Evolutionary conservation across 2,797 vertebrate species (phyloP), one percentile per base, ranked within the genome.

Genomic region (Falco rusticolus): DNA sequence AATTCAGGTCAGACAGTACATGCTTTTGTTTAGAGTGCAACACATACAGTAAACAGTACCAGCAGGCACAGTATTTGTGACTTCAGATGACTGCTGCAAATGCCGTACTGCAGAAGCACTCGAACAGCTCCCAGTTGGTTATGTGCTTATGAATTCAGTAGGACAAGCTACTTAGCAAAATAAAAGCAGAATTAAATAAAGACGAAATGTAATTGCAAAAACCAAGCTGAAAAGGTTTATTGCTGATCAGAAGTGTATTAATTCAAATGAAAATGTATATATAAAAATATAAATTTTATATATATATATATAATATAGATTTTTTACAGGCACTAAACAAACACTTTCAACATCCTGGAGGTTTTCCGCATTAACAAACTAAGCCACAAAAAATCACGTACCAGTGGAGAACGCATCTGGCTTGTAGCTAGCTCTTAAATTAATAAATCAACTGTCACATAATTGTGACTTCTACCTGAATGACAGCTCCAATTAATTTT

Each of bases 371-470:
- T 89, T 85, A 77, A 51, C 13, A 72, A 64, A 53, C 22, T 45
- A 84, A 93, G 53, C n/a, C 2, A 1, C 4, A 41, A 77, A 53
- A 92, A 93, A 91, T 19, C 59, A 61, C 2, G 2, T 74, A 70
- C 3, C 28, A 91, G 48, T 47, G 9, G 61, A 83, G 68, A 92
- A 71, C 1, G 2, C 66, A 94, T 57, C 63, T 95, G 59, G 41
- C 79, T 91, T 74, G 28, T 33, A 85, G 51, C 63, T 84, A 68
- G 37, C 48, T 89, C 56, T 84, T 89, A 93, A 94, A 97, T 94
- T 92, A 94, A 94, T 97, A 96, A 97, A 97, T 97, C 94, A 96
- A 61, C 78, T 77, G 72, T 94, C 92, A 92, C 47, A 75, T 91
- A 94, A 94, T 87, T 91, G 85, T 88, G 72, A 96, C 77, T 94